Evolutionary conservation across 2,888 invertebrate species (phyloP), one percentile per base, ranked within the genome.

Genomic region (Tipula unca): DNA sequence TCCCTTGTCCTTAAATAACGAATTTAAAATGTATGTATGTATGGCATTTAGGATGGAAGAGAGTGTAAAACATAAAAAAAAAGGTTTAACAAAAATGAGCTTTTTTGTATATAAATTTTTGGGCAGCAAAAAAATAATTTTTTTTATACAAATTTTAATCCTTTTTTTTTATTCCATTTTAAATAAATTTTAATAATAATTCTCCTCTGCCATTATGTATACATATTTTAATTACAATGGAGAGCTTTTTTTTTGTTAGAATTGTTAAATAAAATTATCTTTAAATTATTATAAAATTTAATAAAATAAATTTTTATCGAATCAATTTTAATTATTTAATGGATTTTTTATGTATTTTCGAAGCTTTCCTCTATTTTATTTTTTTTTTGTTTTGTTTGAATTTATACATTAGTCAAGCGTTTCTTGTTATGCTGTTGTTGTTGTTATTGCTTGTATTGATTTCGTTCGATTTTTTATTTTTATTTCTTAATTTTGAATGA

Each of bases 211-310:
- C 10, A 10, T 6, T 32, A 4, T 32, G 5, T 69, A 69, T 69
- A n/a, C n/a, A n/a, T 69, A 69, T 69, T 69, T 69, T 69, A 69
- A 69, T 69, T 69, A 69, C 25, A 69, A 69, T 69, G 69, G 69
- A 69, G 25, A 25, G 69, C 10, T 25, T 69, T 69, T 69, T 69
- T 48, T 69, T 25, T 69, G 69, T 20, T n/a, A 25, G 25, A 69
- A 69, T 10, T 69, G 69, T 69, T 25, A 69, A 69, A 69, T 17
- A 69, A 69, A 48, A 10, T 69, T 69, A 69, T 69, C 25, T 69
- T 69, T 25, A 69, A 69, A 69, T 69, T 69, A 69, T 69, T 69
- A 69, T 25, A 69, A 69, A 25, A 69, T 69, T 69, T 69, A 69
- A 13, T 69, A 25, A 69, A 69, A 69, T 69, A 69, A 69, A 25